phyloP scores from a whole-genome alignment of 2,113 vertebrate species.

The Platichthys flesus region DNA sequence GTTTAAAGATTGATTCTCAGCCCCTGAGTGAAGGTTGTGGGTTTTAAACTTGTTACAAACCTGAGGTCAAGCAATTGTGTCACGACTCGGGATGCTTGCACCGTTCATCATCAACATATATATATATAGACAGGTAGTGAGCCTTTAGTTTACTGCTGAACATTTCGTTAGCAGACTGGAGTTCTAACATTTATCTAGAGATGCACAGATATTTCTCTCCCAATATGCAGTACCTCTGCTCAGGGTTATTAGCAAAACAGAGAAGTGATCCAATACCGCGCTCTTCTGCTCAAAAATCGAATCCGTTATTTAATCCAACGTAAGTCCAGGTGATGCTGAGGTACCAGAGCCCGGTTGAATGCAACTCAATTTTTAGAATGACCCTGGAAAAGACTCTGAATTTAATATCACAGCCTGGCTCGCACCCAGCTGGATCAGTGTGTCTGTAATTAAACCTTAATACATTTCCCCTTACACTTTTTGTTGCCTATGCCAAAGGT shows the following conservation, averaged over 20 bases:
- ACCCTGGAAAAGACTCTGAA: not conserved
- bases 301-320: no score
- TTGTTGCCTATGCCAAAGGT: not conserved
- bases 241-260: not conserved
- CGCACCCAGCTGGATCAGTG: not conserved
- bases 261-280: not conserved
- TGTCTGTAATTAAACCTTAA: not conserved
- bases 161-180: not conserved
- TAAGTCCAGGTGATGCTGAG: not conserved
- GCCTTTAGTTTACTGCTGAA: not conserved
- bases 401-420: not conserved
- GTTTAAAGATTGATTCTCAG: no score
- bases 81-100: no score
- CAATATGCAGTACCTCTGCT: not conserved
- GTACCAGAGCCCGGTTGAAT: not conserved
- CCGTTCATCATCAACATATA: no score
- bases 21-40: not conserved
- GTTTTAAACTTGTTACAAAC: not conserved
- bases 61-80: not conserved
- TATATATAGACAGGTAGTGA: no score
- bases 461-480: not conserved
- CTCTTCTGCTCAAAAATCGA: not conserved
- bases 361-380: not conserved
- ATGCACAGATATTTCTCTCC: not conserved
- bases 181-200: not conserved